phyloP scores from a whole-genome alignment of 2,113 vertebrate genomes.

The Gadus macrocephalus region DNA sequence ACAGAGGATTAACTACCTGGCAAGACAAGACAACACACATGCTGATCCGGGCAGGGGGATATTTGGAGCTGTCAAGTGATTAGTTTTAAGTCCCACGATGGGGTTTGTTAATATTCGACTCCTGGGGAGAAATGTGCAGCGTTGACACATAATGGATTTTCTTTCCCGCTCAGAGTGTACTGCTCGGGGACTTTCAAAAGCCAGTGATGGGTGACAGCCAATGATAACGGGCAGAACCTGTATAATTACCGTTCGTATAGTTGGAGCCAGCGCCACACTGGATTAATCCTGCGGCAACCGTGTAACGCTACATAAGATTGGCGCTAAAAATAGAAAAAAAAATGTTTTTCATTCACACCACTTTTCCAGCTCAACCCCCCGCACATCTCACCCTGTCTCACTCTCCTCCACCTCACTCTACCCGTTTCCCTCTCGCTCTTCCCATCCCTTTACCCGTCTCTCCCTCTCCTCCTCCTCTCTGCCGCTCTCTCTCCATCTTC shows the following conservation, averaged over 20 bases:
- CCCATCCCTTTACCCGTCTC: background rate
- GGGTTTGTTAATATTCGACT: conserved; percentile 62
- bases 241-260: conserved; percentile 58
- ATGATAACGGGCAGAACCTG: conserved; percentile 54
- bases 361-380: conserved; percentile 49
- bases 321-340: conserved; percentile 54
- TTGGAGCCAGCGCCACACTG: conserved; percentile 46
- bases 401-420: background rate
- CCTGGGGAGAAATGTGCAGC: conserved; percentile 42
- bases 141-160: conserved; percentile 49
- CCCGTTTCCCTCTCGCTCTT: background rate
- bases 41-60: conserved; percentile 25
- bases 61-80: conserved; percentile 27
- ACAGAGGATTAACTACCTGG: conserved; percentile 58
- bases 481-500: background rate
- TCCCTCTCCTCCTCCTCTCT: background rate
- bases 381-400: conserved; percentile 8
- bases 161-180: conserved; percentile 28
- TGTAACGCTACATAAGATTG: conserved; percentile 50
- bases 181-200: conserved; percentile 46
- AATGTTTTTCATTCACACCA: conserved; percentile 48
- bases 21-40: conserved; percentile 48
- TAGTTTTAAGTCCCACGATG: conserved; percentile 40
- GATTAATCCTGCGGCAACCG: conserved; percentile 58
- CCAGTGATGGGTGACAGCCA: conserved; percentile 63